Evolutionary conservation across 2,113 vertebrate genomes (phyloP), one percentile per base, ranked within the genome.

Genomic region (Cyprinodon brontotheroides): DNA sequence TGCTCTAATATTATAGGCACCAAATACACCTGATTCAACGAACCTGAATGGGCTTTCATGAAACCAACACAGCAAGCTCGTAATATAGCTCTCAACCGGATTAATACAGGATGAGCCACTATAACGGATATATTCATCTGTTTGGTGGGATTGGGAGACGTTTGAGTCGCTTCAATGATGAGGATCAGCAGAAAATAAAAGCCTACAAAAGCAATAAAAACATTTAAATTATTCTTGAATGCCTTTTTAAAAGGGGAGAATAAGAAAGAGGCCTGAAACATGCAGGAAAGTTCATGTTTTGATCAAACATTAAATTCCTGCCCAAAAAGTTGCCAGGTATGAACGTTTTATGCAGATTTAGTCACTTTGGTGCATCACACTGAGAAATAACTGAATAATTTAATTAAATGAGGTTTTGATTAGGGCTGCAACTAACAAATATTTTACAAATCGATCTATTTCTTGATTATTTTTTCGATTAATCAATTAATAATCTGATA

Each of bases 21-120:
- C 78, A 85, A 11, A 2, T 77, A 83, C 91, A 91, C 88, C 92
- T 89, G 91, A 92, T 75, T 85, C 79, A 63, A 72, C 71, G 64
- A 63, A 78, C 72, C 70, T 77, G 48, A 83, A 86, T 74, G 77
- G 79, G 74, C 60, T 70, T 67, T 61, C 38, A 64, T 37, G 70
- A 72, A 87, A 86, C 86, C 72, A 79, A 68, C 62, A 78, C 37
- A 72, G 29, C 22, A 11, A 13, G 65, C 71, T 41, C 62, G 68
- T 66, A 75, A 80, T 78, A 80, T 59, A 74, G 69, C 72, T 83
- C 72, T 73, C 50, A 64, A 73, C 71, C 68, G 69, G 65, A 85
- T 72, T 87, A 61, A 22, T 38, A 22, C 41, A 48, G 12, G 22
- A 37, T 20, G 17, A 57, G 50, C 50, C 50, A 14, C 50, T n/a